phyloP scores from a whole-genome alignment of 1,140 invertebrate genomes.

The Dufourea novaeangliae region DNA sequence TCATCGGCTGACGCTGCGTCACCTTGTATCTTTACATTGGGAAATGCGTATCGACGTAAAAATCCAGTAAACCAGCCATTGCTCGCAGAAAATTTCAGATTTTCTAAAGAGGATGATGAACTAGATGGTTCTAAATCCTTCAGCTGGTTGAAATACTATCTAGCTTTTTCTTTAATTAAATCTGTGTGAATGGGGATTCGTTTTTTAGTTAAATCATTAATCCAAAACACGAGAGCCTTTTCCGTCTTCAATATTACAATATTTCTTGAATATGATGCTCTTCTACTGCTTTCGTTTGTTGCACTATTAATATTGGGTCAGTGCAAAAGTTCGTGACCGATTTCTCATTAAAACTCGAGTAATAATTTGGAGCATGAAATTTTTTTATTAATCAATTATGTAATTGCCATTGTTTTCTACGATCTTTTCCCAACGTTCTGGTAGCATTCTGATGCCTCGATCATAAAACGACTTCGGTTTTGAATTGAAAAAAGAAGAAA shows the following conservation, averaged over 20 bases:
- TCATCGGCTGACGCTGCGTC: constrained; percentile 30
- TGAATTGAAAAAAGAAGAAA: too few relatives aligned
- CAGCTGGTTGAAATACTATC: constrained; percentile 25
- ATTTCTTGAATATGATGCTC: constrained; percentile 31
- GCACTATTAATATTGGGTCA: constrained; percentile 25
- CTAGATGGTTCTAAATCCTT: constrained; percentile 29
- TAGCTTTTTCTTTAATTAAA: constrained; percentile 41
- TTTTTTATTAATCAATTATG: too few relatives aligned
- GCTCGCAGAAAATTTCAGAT: constrained; percentile 27
- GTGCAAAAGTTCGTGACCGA: too few relatives aligned
- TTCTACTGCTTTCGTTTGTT: constrained; percentile 24
- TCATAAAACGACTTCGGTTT: too few relatives aligned
- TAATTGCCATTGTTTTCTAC: too few relatives aligned
- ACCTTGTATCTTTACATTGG: constrained; percentile 38
- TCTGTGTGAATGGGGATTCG: constrained; percentile 10
- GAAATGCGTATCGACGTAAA: constrained; percentile 13
- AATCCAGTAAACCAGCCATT: constrained; percentile 35
- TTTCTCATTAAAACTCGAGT: too few relatives aligned
- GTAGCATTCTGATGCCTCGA: too few relatives aligned
- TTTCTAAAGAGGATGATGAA: constrained; percentile 15
- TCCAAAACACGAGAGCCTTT: constrained; percentile 38
- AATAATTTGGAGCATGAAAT: too few relatives aligned
- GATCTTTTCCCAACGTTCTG: too few relatives aligned
- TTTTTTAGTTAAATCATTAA: constrained; percentile 46
- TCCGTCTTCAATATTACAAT: constrained; percentile 49